These are phyloP conservation scores for Esox niger DNA, from an alignment of 2,113 vertebrate species.

Conservation along the genomic window DNA sequence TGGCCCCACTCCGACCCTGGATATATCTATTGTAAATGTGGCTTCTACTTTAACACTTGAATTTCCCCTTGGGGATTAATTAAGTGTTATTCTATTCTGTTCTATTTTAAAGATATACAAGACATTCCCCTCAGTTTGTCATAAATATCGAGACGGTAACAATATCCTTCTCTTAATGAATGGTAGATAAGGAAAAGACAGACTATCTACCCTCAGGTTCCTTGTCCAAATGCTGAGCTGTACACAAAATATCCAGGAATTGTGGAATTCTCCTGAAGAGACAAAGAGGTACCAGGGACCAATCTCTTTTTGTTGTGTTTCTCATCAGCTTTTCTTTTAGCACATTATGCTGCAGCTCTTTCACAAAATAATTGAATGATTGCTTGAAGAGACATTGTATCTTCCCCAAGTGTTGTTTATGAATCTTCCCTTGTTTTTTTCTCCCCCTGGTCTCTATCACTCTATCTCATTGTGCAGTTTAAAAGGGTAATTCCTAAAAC, in stretches of 20 bases:
- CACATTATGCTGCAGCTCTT: neutral
- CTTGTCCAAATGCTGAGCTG: neutral
- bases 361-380: constrained; percentile 3
- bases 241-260: neutral
- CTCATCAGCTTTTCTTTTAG: constrained; percentile 1
- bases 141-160: no score
- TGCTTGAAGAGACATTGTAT: constrained; percentile 38
- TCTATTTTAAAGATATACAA: no score
- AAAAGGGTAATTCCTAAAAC: constrained; percentile 27
- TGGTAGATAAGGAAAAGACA: neutral
- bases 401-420: constrained; percentile 38
- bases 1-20: no score
- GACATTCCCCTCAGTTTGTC: no score
- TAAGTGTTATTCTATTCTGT: no score
- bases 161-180: neutral
- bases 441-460: constrained; percentile 34
- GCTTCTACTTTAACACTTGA: no score
- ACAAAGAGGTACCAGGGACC: constrained; percentile 8
- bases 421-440: constrained; percentile 44
- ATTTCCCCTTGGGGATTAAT: no score
- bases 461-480: constrained; percentile 10
- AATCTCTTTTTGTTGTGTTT: neutral
- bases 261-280: constrained; percentile 7
- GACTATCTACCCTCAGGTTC: neutral
- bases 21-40: no score